These are phyloP conservation scores for Mylabris phalerata DNA, from an alignment of 1,140 invertebrate genomes.

Conservation along the genomic window DNA sequence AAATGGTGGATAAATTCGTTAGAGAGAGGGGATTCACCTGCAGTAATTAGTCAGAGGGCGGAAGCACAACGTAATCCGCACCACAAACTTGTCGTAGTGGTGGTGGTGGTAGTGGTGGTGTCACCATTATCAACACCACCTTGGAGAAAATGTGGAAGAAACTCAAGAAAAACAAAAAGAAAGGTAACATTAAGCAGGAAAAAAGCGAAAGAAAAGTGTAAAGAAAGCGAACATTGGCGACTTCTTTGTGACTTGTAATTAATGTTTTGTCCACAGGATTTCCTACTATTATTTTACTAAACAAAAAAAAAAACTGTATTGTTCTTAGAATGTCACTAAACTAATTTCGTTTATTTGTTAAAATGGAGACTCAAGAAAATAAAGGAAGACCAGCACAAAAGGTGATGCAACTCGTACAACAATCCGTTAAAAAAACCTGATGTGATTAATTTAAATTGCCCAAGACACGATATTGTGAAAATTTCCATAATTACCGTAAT, in stretches of 20 bases:
- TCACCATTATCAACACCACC: constrained; percentile 1
- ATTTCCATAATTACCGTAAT: too few species aligned
- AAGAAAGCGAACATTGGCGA: neutral
- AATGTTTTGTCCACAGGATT: constrained; percentile 23
- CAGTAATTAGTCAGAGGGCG: constrained; percentile 25
- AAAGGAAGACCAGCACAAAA: too few species aligned
- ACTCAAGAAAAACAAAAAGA: too few species aligned
- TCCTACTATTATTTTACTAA: neutral
- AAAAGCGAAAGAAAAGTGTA: too few species aligned
- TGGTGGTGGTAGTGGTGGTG: neutral
- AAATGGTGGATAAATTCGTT: neutral
- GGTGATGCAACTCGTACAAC: too few species aligned
- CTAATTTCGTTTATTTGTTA: constrained; percentile 1
- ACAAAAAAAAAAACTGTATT: neutral
- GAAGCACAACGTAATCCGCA: constrained; percentile 17
- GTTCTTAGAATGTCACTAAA: constrained; percentile 3
- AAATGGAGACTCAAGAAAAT: neutral
- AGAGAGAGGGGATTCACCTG: constrained; percentile 16
- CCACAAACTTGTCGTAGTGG: constrained; percentile 2
- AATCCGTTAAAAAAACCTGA: too few species aligned
- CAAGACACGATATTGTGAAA: too few species aligned
- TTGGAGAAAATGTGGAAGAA: too few species aligned
- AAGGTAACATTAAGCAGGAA: too few species aligned
- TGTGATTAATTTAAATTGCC: too few species aligned
- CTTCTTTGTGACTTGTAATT: constrained; percentile 22